Evolutionary conservation across 2,113 vertebrate genomes (phyloP), one percentile per base, ranked within the genome.

Genomic region (Todiramphus chloris): DNA sequence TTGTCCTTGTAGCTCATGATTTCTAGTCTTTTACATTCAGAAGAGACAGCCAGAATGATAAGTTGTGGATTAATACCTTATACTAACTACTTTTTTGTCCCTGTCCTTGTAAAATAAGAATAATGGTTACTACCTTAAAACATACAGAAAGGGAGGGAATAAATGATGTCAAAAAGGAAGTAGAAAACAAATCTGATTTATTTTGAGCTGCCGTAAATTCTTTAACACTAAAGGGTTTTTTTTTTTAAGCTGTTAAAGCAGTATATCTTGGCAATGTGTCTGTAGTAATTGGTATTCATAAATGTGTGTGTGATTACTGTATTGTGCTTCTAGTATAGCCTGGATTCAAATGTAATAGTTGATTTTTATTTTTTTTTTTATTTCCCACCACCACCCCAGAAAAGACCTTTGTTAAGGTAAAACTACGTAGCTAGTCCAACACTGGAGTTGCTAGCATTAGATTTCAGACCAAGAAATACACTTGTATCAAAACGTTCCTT

Each of bases 181-280:
- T 18, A 46, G 19, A 74, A 84, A 83, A 59, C 79, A 84, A 85
- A 92, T 68, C 21, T 4, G 3, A 37, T 76, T 90, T 84, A 67
- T 56, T 93, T 91, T 75, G 70, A 70, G 83, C 66, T 94, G 83
- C 66, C 84, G 6, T 94, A 79, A 91, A 46, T 93, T 83, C 82
- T 87, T 97, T 68, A 94, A 74, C 50, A 4, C 74, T 77, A 46
- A 77, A 27, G 16, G 11, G 6, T 51, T 4, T 37, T 74, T 37
- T 74, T 90, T 83, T 90, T 94, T 81, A 94, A 96, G 73, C 56
- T 90, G 87, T 60, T 94, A 78, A 94, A 72, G 67, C 69, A 73
- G 48, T 10, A 1, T 93, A 31, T 66, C n/a, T 74, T 79, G 70
- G 43, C 27, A 12, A n/a, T 6, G 33, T 80, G 53, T 90, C 72